Conservation (phyloP, 1,140 invertebrate genomes). For the Penaeus japonicus region DNA sequence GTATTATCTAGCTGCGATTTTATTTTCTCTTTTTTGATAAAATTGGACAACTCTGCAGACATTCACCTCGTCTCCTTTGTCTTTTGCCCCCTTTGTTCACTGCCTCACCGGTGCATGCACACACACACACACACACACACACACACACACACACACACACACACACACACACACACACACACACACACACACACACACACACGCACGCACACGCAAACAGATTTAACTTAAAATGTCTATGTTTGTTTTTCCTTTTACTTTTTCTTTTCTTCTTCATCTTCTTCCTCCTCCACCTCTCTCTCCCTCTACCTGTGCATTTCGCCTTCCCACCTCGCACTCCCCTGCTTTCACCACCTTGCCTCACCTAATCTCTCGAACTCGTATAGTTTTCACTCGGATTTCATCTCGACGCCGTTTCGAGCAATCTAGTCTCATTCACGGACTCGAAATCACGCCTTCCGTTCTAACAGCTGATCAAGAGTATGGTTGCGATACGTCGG, state of each 20-base stretch:
- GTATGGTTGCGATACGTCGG: too few relatives aligned
- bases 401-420: too few relatives aligned
- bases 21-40: too few relatives aligned
- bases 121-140: neutral
- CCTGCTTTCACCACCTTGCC: neutral
- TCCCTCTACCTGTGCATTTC: neutral
- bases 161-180: constrained; percentile 1
- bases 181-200: neutral
- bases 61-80: too few relatives aligned
- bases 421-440: too few relatives aligned
- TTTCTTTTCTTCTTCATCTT: neutral
- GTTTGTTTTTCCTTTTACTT: neutral
- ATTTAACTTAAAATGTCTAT: neutral
- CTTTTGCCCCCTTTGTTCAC: too few relatives aligned
- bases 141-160: neutral
- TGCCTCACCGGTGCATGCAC: neutral
- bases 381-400: too few relatives aligned
- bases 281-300: neutral
- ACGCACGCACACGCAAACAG: neutral
- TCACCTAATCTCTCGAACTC: neutral
- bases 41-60: too few relatives aligned
- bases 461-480: too few relatives aligned
- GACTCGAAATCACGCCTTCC: too few relatives aligned
- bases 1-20: too few relatives aligned
- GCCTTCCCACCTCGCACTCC: neutral